Evolutionary conservation across 2,797 vertebrate genomes (phyloP), one percentile per base, ranked within the genome.

Genomic region (Geotrypetes seraphini): DNA sequence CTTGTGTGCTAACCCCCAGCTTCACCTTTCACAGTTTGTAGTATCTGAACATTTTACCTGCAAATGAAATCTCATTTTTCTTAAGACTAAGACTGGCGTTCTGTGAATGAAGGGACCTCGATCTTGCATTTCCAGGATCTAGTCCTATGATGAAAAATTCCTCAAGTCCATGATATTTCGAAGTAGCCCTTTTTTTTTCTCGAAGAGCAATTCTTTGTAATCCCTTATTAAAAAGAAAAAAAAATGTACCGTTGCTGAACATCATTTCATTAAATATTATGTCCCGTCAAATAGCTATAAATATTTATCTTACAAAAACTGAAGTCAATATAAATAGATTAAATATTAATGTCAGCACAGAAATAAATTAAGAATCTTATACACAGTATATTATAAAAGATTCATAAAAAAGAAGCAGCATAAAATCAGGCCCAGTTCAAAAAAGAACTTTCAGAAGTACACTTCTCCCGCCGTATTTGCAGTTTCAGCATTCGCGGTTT

Each of bases 131-230:
- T 18, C 31, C 22, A 41, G 31, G 16, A 15, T 25, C 57, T 47
- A 45, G 25, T 30, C 54, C 53, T 27, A 39, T 17, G 41, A 29
- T 34, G 61, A 79, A 80, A 50, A 76, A 79, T 32, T 52, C 60
- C 33, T 74, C 66, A 28, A 72, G 51, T 19, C 73, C 80, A 60
- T 47, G 50, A 5, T 73, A 79, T 1, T 5, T 9, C 4, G 34
- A 2, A 25, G 22, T 49, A 36, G 16, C 4, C 43, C 37, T 27
- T 30, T 66, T 70, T 29, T n/a, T n/a, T n/a, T 52, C 53, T 43
- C 65, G 79, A 31, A 19, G 43, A 32, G 62, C 27, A 35, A 14
- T 12, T 10, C 27, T 30, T 14, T 29, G 17, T 17, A 23, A 12
- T 8, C 34, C 22, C 43, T 39, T 20, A 28, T 8, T 18, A 26